phyloP scores from a whole-genome alignment of 2,888 invertebrate species.

The Acronicta alni region DNA sequence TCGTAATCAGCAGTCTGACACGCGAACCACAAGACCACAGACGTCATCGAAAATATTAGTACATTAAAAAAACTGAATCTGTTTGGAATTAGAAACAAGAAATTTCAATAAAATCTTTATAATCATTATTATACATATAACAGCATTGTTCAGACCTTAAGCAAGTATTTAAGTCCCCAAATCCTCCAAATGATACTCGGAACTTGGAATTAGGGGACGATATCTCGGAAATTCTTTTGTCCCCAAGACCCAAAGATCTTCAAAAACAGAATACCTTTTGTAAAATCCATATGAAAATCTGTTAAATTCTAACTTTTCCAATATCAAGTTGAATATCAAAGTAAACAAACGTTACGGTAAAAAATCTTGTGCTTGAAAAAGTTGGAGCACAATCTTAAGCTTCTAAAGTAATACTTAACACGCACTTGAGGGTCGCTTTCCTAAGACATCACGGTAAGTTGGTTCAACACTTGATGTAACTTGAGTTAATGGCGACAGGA shows the following conservation, averaged over 20 bases:
- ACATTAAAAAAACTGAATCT: neutral
- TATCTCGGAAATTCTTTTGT: constrained; percentile 36
- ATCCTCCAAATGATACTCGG: constrained; percentile 23
- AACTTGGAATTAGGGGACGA: constrained; percentile 23
- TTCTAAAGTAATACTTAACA: constrained; percentile 65
- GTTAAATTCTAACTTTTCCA: constrained; percentile 53
- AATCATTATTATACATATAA: neutral
- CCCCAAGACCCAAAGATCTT: constrained; percentile 7
- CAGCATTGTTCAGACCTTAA: neutral
- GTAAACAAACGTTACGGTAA: constrained; percentile 51
- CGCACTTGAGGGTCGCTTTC: constrained; percentile 58
- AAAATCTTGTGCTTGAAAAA: constrained; percentile 60
- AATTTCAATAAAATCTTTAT: neutral
- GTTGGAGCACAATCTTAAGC: constrained; percentile 59
- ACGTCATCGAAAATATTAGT: too few species aligned
- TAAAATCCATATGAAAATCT: constrained; percentile 33
- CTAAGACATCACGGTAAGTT: constrained; percentile 50
- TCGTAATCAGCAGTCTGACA: too few species aligned
- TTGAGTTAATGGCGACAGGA: constrained; percentile 56
- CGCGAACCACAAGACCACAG: too few species aligned
- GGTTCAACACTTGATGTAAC: constrained; percentile 50
- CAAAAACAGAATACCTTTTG: constrained; percentile 25
- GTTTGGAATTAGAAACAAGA: neutral
- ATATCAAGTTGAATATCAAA: constrained; percentile 52
- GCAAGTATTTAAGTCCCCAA: constrained; percentile 23